Base-by-base conservation (phyloP, 1,140 invertebrate genomes). In the Philopotamus ludificatus region DNA sequence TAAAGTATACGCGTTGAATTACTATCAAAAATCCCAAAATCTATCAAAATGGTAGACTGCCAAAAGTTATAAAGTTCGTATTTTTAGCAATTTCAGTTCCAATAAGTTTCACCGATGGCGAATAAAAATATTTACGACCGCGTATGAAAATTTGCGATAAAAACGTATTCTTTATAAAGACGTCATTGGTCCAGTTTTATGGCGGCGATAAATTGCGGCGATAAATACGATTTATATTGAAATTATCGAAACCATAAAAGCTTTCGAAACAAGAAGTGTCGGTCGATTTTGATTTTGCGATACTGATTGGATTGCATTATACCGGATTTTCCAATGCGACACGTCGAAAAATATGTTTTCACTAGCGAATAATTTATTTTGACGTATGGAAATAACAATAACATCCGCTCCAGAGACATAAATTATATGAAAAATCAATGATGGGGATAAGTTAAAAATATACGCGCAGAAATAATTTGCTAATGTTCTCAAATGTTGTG, bases 181-280 rank as follows among this genome's bases (percentile, higher is more conserved):
- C 28, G 51, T 53, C 9, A 3, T 26, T 53, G 22, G 51, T 15
- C n/a, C 25, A 8, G 39, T 55, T 55, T 55, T 55, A 34, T 3
- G 26, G n/a, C 23, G 25, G n/a, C 26, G 8, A 55, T 55, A 55
- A 55, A 55, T 25, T 15, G 28, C 25, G 7, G 10, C 39, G 16
- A 25, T 55, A 55, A 55, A 55, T 34, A 15, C 50, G 18, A 22
- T 55, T 55, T 55, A 55, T 18, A 26, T n/a, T 20, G 12, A 12
- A 26, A 55, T 55, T 55, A 55, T 34, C 26, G 25, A 10, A n/a
- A 1, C 8, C 28, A 20, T 55, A 34, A 55, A 55, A 55, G 8
- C 23, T 12, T 34, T 20, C 4, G 28, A 34, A 12, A 34, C 28
- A n/a, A n/a, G 28, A 34, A 34, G 28, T 34, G 28, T 34, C 12